A percentile compares a stretch with the other conserved stretches of the same genome.
Conservation (phyloP, 2,888 invertebrate species). For the Drosophila mimica region DNA sequence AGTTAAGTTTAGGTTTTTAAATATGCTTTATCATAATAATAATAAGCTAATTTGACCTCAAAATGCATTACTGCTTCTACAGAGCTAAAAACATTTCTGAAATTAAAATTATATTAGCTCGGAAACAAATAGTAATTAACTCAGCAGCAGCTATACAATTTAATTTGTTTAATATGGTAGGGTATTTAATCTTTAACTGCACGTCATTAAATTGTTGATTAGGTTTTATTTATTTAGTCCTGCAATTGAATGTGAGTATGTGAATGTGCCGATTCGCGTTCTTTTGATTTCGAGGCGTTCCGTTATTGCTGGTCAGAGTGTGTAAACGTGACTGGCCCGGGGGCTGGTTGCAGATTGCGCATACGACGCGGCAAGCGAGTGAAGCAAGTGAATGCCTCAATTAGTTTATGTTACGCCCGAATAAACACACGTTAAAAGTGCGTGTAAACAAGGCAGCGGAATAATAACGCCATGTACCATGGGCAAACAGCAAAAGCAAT, state of each 20-base stretch:
- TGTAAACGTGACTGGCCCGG: conserved; percentile 65
- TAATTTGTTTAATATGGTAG: background rate
- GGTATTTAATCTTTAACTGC: background rate
- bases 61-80: background rate
- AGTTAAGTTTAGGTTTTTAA: no score
- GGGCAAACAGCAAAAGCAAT: conserved; percentile 63
- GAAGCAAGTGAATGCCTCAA: conserved; percentile 65
- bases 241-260: conserved; percentile 40
- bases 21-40: no score
- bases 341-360: conserved; percentile 51
- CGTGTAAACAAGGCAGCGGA: conserved; percentile 69
- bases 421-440: conserved; percentile 79
- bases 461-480: conserved; percentile 63
- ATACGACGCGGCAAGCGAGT: conserved; percentile 53
- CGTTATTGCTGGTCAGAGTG: conserved; percentile 44
- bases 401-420: conserved; percentile 71
- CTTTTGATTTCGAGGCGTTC: conserved; percentile 48
- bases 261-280: conserved; percentile 6
- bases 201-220: background rate
- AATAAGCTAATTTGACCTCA: no score
- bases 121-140: background rate
- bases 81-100: background rate
- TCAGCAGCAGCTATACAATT: background rate
- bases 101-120: background rate
- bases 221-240: background rate